phyloP scores from a whole-genome alignment of 2,113 vertebrate species.

The Megaceryle torquata region DNA sequence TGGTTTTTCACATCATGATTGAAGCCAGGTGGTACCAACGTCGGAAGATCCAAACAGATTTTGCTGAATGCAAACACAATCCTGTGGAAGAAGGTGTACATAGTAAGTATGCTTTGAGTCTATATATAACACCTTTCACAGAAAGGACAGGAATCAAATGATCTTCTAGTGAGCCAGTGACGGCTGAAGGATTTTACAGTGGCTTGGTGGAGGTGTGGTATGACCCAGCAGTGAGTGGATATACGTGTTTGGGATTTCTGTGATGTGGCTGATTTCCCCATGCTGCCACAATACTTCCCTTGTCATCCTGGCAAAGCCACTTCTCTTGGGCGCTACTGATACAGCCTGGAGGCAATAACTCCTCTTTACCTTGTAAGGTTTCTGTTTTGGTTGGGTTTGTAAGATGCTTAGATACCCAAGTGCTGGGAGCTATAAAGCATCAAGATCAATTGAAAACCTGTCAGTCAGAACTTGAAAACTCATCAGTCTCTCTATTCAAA shows the following conservation, averaged over 20 bases:
- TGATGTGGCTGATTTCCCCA: not conserved
- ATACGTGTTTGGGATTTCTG: not conserved
- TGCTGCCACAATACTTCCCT: not conserved
- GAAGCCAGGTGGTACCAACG: not conserved
- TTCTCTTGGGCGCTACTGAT: not conserved
- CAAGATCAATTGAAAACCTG: conserved; percentile 3
- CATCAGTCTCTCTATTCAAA: conserved; percentile 41
- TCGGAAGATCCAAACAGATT: not conserved
- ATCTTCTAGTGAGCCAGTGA: not conserved
- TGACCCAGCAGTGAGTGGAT: not conserved
- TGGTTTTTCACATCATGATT: not conserved
- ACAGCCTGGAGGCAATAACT: not conserved
- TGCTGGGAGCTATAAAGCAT: not conserved
- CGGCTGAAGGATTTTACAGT: not conserved
- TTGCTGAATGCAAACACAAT: not conserved
- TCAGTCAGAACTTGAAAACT: conserved; percentile 40
- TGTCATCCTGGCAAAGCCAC: not conserved
- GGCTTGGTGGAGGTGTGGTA: not conserved
- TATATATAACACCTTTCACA: not conserved
- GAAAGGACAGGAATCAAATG: not conserved
- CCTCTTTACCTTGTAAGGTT: not conserved
- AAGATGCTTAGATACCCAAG: not conserved
- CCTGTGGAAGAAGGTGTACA: not conserved
- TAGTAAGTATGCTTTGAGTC: rapidly evolving
- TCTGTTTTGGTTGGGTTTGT: not conserved